Conservation (phyloP, 1,140 invertebrate genomes). For the Drosophila parabipectinata region DNA sequence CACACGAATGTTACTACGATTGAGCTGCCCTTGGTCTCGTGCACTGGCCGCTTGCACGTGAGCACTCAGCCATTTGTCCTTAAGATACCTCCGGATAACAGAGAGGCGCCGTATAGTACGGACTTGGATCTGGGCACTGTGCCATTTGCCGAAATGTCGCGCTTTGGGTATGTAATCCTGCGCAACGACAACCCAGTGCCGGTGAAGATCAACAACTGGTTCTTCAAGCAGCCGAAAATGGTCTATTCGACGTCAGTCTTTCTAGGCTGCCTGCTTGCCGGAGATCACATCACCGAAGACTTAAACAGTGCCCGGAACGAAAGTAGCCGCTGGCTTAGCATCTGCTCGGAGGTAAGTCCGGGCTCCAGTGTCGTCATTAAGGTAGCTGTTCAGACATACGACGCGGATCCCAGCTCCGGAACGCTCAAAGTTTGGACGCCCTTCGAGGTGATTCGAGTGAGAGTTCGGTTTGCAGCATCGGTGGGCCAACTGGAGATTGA, state of each 20-base stretch:
- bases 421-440: conserved; percentile 90
- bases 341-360: conserved; percentile 48
- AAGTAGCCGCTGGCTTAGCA: conserved; percentile 23
- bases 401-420: conserved; percentile 89
- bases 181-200: conserved; percentile 77
- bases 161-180: conserved; percentile 63
- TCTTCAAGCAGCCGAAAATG: conserved; percentile 62
- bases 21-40: conserved; percentile 62
- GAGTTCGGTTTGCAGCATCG: conserved; percentile 87
- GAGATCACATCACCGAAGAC: neutral
- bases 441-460: conserved; percentile 88
- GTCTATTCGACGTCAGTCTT: conserved; percentile 68
- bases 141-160: conserved; percentile 70
- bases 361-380: conserved; percentile 88
- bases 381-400: conserved; percentile 88
- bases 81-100: conserved; percentile 2
- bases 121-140: conserved; percentile 73
- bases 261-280: conserved; percentile 49
- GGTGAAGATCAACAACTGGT: conserved; percentile 73
- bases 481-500: conserved; percentile 86
- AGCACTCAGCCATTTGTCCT: conserved; percentile 56
- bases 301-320: conserved; percentile 8
- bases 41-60: conserved; percentile 66
- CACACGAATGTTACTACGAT: conserved; percentile 70
- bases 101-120: conserved; percentile 22